phyloP scores from a whole-genome alignment of 2,113 vertebrate genomes.

The Diadophis punctatus region DNA sequence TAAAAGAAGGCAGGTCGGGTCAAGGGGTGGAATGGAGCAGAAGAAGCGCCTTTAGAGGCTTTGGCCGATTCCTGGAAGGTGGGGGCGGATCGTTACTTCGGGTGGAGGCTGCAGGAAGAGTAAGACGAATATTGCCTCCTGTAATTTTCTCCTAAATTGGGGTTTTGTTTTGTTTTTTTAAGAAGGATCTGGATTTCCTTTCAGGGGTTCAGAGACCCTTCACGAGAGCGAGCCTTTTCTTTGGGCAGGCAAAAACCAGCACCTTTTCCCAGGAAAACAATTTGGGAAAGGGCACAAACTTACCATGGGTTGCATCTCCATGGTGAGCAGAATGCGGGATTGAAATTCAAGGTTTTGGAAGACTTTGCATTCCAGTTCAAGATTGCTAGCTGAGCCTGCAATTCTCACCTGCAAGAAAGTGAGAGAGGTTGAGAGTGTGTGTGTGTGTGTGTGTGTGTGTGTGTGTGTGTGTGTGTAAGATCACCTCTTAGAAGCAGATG shows the following conservation, averaged over 20 bases:
- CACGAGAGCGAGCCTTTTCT: not conserved
- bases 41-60: not conserved
- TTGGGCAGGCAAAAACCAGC: not conserved
- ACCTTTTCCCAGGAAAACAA: not conserved
- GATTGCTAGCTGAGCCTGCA: not conserved
- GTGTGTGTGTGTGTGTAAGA: not conserved
- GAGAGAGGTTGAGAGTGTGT: not conserved
- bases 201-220: not conserved
- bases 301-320: not conserved
- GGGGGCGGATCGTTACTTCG: not conserved
- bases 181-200: too few relatives aligned
- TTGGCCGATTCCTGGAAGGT: not conserved
- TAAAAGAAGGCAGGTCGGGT: not conserved
- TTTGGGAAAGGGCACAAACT: not conserved
- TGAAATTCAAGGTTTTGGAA: not conserved
- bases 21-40: not conserved
- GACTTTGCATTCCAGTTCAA: not conserved
- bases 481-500: not conserved
- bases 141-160: not conserved
- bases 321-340: not conserved
- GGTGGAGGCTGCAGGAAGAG: not conserved
- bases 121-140: not conserved
- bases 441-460: too few relatives aligned
- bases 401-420: not conserved
- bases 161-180: too few relatives aligned